A percentile compares a stretch with the other conserved stretches of the same genome.
Conservation (phyloP, 2,113 vertebrate genomes). For the Reinhardtius hippoglossoides region DNA sequence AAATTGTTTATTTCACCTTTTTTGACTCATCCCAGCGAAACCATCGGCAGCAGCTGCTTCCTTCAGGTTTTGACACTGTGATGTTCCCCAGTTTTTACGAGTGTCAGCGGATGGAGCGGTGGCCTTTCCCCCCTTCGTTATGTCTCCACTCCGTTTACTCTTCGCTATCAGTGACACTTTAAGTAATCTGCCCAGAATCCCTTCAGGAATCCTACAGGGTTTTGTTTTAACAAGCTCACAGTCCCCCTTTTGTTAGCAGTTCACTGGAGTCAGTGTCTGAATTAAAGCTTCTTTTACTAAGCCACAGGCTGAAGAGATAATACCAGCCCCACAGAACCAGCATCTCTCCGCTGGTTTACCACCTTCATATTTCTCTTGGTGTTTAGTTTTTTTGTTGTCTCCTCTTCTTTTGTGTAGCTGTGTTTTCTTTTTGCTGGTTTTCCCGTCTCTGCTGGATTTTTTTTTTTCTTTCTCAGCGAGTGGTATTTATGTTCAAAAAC, state of each 20-base stretch:
- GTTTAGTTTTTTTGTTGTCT: background rate
- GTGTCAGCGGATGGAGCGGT: background rate
- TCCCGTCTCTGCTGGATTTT: background rate
- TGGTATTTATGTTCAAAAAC: constrained; percentile 14
- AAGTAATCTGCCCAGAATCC: constrained; percentile 56
- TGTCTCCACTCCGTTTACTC: constrained; percentile 23
- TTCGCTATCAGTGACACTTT: constrained; percentile 37
- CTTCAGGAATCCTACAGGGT: constrained; percentile 45
- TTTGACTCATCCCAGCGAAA: no score
- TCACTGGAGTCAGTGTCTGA: constrained; percentile 61
- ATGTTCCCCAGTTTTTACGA: background rate
- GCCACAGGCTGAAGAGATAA: constrained; percentile 58
- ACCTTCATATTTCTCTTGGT: constrained; percentile 11
- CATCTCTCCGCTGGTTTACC: constrained; percentile 15
- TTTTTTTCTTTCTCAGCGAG: constrained; percentile 31
- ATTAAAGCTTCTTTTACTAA: constrained; percentile 71
- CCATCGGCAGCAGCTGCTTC: no score
- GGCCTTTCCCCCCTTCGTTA: background rate
- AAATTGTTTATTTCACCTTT: no score
- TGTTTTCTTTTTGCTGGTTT: constrained; percentile 22
- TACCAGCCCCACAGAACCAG: constrained; percentile 43
- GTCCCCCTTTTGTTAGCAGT: constrained; percentile 54
- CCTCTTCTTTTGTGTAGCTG: constrained; percentile 6
- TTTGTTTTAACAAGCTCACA: constrained; percentile 74
- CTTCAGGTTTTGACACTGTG: no score